A percentile compares a stretch with the other conserved stretches of the same genome.
phyloP scores from a whole-genome alignment of 2,113 vertebrate species.

The Labrus mixtus region DNA sequence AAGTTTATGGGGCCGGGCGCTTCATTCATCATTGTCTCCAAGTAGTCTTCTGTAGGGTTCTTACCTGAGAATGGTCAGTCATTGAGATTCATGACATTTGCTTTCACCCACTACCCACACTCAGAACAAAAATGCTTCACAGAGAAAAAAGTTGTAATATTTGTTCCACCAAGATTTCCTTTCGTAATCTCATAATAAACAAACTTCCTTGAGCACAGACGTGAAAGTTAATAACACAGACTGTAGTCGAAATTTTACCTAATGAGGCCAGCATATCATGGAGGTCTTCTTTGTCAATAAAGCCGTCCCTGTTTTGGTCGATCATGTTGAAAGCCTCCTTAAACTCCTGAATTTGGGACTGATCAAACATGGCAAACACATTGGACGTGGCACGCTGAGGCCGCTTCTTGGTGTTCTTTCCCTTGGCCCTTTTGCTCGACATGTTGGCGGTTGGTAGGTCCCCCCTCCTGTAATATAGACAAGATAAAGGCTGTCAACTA shows the following conservation, averaged over 20 bases:
- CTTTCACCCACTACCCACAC: not conserved
- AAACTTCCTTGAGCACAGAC: not conserved
- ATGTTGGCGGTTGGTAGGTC: conserved; percentile 76
- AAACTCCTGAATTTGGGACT: conserved; percentile 95
- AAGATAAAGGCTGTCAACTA: not conserved
- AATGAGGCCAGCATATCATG: conserved; percentile 95
- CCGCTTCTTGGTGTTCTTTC: conserved; percentile 96
- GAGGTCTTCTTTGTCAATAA: conserved; percentile 94
- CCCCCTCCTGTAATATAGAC: conserved; percentile 27
- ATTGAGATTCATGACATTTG: not conserved
- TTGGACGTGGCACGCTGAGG: conserved; percentile 95
- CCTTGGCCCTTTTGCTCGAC: conserved; percentile 96
- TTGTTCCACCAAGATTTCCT: too few species aligned
- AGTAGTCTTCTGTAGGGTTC: conserved; percentile 93
- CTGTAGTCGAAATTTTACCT: conserved; percentile 77
- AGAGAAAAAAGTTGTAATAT: not conserved
- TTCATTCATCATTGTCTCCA: conserved; percentile 96
- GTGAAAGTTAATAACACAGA: not conserved
- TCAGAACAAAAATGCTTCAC: not conserved
- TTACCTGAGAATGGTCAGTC: conserved; percentile 83
- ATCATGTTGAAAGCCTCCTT: conserved; percentile 98
- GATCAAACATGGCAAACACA: conserved; percentile 95
- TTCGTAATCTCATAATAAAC: too few species aligned
- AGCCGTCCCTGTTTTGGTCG: conserved; percentile 94
- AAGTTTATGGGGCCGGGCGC: conserved; percentile 96